These are phyloP conservation scores for Branchipolynoe longqiensis DNA, from an alignment of 2,888 invertebrate genomes.

Conservation along the genomic window DNA sequence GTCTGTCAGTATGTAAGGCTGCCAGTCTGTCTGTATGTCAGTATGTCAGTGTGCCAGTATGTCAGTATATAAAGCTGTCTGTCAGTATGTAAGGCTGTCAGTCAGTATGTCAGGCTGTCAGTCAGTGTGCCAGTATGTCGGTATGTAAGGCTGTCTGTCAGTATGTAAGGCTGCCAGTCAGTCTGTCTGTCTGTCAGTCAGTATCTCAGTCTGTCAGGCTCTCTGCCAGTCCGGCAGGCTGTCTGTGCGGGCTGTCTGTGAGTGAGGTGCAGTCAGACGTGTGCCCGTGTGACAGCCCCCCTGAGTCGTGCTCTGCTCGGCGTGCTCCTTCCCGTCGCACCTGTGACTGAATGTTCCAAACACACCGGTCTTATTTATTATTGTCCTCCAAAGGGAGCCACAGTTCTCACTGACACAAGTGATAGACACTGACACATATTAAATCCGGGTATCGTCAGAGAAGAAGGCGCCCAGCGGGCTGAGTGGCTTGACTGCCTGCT, in stretches of 20 bases:
- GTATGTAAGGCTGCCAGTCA: background rate
- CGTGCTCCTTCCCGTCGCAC: too few species aligned
- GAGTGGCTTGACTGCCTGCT: too few species aligned
- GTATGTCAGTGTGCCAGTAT: background rate
- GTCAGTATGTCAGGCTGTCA: background rate
- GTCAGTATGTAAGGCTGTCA: background rate
- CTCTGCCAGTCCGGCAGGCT: background rate
- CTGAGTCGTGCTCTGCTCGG: too few species aligned
- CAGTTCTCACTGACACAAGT: too few species aligned
- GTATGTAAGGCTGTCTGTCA: background rate
- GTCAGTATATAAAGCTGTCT: background rate
- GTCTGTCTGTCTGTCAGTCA: background rate
- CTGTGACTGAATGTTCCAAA: too few species aligned
- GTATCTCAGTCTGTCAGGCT: background rate
- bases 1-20: background rate
- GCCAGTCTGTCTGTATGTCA: background rate
- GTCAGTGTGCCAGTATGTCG: background rate
- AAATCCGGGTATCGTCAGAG: too few species aligned
- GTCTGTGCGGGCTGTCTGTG: background rate
- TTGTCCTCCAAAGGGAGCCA: too few species aligned
- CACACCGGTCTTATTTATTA: too few species aligned
- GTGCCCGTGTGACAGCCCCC: too few species aligned
- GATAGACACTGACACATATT: too few species aligned
- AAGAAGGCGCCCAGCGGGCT: too few species aligned
- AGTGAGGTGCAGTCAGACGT: too few species aligned